Evolutionary conservation across 2,797 vertebrate genomes (phyloP).

Genomic region (Sebastes taczanowskii): DNA sequence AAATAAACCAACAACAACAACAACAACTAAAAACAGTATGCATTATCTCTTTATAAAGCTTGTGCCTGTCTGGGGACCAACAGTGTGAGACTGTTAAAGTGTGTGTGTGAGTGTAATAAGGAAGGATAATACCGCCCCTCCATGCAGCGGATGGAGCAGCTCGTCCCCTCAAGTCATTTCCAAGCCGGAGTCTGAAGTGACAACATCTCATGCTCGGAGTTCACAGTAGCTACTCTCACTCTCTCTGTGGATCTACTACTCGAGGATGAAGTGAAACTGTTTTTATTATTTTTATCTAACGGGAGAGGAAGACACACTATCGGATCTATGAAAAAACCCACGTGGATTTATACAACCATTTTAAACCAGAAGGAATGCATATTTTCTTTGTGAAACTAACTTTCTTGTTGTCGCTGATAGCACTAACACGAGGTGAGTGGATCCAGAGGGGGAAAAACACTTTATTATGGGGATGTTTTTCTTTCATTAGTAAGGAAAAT

Average conservation of each 20-base stretch:
- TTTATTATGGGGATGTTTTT: not conserved
- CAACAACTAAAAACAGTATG: not conserved
- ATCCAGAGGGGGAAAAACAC: not conserved
- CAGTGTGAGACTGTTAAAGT: not conserved
- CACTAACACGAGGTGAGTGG: slow-evolving; percentile 79
- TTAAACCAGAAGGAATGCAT: slow-evolving; percentile 85
- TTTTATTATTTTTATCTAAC: slow-evolving; percentile 34
- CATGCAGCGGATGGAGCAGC: slow-evolving; percentile 61
- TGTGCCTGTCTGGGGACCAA: slow-evolving; percentile 13
- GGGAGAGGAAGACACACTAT: slow-evolving; percentile 54
- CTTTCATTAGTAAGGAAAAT: not conserved
- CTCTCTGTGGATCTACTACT: slow-evolving; percentile 60
- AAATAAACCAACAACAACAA: not conserved
- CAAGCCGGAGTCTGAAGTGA: slow-evolving; percentile 64
- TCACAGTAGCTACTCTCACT: slow-evolving; percentile 16
- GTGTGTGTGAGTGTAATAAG: slow-evolving; percentile 14
- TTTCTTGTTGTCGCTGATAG: slow-evolving; percentile 78
- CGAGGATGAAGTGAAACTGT: slow-evolving; percentile 46
- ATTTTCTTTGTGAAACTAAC: slow-evolving; percentile 80
- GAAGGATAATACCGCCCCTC: slow-evolving; percentile 62
- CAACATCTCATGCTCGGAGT: slow-evolving; percentile 61
- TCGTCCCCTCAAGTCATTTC: slow-evolving; percentile 72
- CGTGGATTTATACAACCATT: slow-evolving; percentile 74
- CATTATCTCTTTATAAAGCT: slow-evolving; percentile 10
- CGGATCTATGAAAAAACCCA: slow-evolving; percentile 83